phyloP scores from a whole-genome alignment of 35 echinoderm and acorn worm species.

The Hemicentrotus pulcherrimus region DNA sequence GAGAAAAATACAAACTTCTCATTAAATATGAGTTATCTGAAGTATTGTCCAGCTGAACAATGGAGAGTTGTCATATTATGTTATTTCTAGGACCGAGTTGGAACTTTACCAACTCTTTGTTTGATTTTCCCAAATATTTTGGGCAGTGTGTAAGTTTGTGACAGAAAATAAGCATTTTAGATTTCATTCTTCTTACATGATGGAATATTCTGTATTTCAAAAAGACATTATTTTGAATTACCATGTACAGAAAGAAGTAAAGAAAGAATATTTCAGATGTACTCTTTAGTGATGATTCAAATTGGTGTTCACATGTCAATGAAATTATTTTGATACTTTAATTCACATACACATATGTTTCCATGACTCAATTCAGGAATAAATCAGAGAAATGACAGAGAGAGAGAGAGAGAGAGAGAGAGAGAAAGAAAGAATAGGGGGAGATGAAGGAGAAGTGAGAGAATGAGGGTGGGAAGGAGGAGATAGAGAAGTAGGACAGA shows the following conservation, averaged over 20 bases:
- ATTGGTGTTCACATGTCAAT: too few species aligned
- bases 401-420: background rate
- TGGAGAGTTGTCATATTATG: background rate
- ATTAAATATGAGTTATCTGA: background rate
- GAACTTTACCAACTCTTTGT: background rate
- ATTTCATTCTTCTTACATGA: too few species aligned
- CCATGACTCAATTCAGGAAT: too few species aligned
- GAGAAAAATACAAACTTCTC: background rate
- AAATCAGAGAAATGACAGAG: background rate
- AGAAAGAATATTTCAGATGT: too few species aligned
- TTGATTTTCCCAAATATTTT: background rate
- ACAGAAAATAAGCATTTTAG: too few species aligned
- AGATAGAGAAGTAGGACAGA: background rate
- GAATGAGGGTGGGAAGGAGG: background rate
- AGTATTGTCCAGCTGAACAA: background rate
- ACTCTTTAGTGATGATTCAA: too few species aligned
- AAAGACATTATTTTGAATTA: too few species aligned
- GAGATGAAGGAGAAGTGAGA: background rate
- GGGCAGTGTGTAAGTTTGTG: too few species aligned
- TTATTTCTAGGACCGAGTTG: background rate
- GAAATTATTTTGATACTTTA: too few species aligned
- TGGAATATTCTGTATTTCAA: too few species aligned
- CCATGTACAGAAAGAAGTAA: too few species aligned
- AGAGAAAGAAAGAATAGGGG: background rate
- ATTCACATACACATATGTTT: too few species aligned